These are phyloP conservation scores for Aulostomus chinensis DNA, from an alignment of 2,797 vertebrate genomes.

Conservation along the genomic window DNA sequence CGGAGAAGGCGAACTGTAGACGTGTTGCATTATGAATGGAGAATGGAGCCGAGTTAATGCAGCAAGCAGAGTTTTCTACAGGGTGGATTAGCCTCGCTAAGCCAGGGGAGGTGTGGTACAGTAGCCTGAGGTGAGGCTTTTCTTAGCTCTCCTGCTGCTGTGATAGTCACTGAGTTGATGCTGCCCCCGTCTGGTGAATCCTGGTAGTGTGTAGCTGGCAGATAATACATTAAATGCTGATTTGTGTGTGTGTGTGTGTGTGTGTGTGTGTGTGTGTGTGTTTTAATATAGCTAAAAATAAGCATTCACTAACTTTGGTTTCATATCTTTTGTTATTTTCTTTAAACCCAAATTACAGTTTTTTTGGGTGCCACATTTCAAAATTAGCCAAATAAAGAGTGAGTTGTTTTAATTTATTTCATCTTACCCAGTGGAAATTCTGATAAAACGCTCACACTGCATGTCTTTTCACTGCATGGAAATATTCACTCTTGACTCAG, in stretches of 20 bases:
- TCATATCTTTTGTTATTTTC: too few relatives aligned
- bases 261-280: too few relatives aligned
- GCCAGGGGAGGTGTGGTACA: slow-evolving; percentile 37
- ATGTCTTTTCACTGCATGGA: background rate
- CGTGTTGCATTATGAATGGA: slow-evolving; percentile 34
- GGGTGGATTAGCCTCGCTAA: slow-evolving; percentile 56
- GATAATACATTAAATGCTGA: too few relatives aligned
- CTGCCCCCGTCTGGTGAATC: slow-evolving; percentile 67
- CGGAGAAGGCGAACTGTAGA: slow-evolving; percentile 12
- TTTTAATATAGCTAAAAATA: too few relatives aligned
- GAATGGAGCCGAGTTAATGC: slow-evolving; percentile 35
- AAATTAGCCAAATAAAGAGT: too few relatives aligned
- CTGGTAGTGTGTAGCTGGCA: background rate
- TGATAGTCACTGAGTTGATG: slow-evolving; percentile 28
- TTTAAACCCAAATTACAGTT: too few relatives aligned
- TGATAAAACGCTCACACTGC: background rate
- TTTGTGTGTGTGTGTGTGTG: too few relatives aligned
- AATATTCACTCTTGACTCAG: slow-evolving; percentile 36
- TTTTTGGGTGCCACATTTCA: too few relatives aligned
- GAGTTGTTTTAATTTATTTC: too few relatives aligned
- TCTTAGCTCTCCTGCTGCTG: slow-evolving; percentile 20
- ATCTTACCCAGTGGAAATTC: too few relatives aligned
- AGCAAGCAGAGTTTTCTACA: slow-evolving; percentile 30
- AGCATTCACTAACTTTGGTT: too few relatives aligned
- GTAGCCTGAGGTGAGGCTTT: slow-evolving; percentile 53